A percentile compares a stretch with the other conserved stretches of the same genome.
These are phyloP conservation scores for Heterodera schachtii DNA, from an alignment of 1,140 invertebrate species.

Conservation along the genomic window DNA sequence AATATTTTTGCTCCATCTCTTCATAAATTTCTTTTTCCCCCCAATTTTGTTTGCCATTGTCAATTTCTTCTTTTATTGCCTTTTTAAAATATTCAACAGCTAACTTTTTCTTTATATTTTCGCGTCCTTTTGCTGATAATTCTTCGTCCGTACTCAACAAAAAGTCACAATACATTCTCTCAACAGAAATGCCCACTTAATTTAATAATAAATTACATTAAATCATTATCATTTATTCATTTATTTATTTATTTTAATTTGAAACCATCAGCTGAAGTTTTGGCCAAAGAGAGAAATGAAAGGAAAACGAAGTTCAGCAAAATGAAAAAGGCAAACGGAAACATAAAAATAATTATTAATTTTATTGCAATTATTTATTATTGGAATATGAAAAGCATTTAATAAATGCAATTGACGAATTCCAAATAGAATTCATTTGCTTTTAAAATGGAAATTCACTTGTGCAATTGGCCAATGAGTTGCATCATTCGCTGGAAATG, in stretches of 20 bases:
- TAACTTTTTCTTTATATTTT: background rate
- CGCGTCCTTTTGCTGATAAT: background rate
- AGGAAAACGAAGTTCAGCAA: too few species aligned
- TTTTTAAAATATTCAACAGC: background rate
- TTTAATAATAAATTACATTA: background rate
- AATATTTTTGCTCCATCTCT: constrained; percentile 2
- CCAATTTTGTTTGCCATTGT: background rate
- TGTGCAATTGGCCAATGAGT: too few species aligned
- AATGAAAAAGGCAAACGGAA: too few species aligned
- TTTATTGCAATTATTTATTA: too few species aligned
- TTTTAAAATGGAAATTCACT: too few species aligned
- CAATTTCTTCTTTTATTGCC: background rate
- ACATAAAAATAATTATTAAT: too few species aligned
- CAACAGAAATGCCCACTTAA: background rate
- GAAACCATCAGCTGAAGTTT: background rate
- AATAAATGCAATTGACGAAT: too few species aligned
- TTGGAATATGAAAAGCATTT: too few species aligned
- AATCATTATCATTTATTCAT: background rate
- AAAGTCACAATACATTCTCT: background rate
- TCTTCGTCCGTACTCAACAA: background rate
- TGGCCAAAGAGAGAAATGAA: too few species aligned
- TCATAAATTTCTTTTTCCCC: background rate
- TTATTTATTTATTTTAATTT: background rate
- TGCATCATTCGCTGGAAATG: too few species aligned
- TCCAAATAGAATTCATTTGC: too few species aligned